Conservation (phyloP, 1,140 invertebrate species). For the Homalodisca vitripennis region DNA sequence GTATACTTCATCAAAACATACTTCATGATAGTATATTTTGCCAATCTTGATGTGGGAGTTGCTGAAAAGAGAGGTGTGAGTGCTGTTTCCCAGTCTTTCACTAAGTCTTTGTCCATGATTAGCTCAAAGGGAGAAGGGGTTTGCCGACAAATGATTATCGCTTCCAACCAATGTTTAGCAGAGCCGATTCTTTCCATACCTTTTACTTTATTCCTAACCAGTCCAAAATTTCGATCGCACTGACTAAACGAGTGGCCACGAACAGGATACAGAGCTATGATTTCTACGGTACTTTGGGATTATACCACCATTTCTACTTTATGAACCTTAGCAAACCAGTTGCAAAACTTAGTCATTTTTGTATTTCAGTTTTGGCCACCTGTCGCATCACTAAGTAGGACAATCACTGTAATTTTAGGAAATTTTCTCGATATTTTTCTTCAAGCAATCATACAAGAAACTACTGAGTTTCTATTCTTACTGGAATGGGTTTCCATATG, state of each 20-base stretch:
- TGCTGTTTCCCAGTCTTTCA: constrained; percentile 27
- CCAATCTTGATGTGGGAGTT: not conserved
- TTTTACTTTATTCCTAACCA: constrained; percentile 34
- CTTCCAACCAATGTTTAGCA: constrained; percentile 31
- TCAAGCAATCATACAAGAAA: constrained; percentile 19
- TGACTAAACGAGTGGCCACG: constrained; percentile 36
- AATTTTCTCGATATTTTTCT: constrained; percentile 17
- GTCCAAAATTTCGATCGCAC: constrained; percentile 39
- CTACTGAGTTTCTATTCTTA: constrained; percentile 29
- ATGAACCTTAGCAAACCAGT: constrained; percentile 30
- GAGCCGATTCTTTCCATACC: constrained; percentile 31
- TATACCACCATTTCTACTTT: constrained; percentile 32
- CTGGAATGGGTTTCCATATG: constrained; percentile 27
- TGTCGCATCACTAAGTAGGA: constrained; percentile 23
- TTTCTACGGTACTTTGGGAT: too few relatives aligned
- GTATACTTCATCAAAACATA: constrained; percentile 23
- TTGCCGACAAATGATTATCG: constrained; percentile 26
- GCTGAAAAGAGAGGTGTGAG: constrained; percentile 25
- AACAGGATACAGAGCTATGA: constrained; percentile 36
- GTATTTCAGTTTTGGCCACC: constrained; percentile 30
- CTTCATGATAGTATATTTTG: constrained; percentile 1
- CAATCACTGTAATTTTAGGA: constrained; percentile 10
- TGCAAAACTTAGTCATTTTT: constrained; percentile 30
- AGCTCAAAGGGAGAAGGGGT: constrained; percentile 31
- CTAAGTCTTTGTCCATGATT: constrained; percentile 28